phyloP scores from a whole-genome alignment of 2,888 invertebrate genomes.

The Cantharis lateralis region DNA sequence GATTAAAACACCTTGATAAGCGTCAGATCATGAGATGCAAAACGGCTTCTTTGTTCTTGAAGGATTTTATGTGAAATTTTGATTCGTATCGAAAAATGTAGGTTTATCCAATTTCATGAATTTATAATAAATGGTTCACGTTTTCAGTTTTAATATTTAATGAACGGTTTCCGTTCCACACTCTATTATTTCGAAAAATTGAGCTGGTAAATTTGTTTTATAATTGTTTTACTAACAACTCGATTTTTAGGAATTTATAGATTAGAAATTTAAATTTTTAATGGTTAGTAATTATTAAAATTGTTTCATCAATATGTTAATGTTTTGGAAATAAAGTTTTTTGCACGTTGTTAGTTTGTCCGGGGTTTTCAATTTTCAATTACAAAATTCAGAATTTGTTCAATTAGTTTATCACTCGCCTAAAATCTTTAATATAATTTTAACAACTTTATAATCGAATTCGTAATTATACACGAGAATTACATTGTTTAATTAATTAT shows the following conservation, averaged over 20 bases:
- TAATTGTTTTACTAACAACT: not conserved
- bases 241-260: not conserved
- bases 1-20: not conserved
- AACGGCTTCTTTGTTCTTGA: too few relatives aligned
- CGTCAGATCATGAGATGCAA: not conserved
- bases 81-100: not conserved
- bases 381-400: not conserved
- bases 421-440: not conserved
- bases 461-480: not conserved
- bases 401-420: not conserved
- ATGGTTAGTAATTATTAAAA: not conserved
- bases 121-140: not conserved
- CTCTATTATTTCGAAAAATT: not conserved
- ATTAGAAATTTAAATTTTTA: not conserved
- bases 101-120: not conserved
- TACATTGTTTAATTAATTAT: not conserved
- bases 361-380: not conserved
- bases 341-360: not conserved
- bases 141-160: not conserved
- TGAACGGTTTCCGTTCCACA: not conserved
- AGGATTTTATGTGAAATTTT: not conserved
- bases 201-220: not conserved
- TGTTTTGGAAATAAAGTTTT: not conserved
- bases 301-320: not conserved
- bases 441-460: not conserved